These are phyloP conservation scores for Saccostrea echinata DNA, from an alignment of 1,140 invertebrate species.

Conservation along the genomic window DNA sequence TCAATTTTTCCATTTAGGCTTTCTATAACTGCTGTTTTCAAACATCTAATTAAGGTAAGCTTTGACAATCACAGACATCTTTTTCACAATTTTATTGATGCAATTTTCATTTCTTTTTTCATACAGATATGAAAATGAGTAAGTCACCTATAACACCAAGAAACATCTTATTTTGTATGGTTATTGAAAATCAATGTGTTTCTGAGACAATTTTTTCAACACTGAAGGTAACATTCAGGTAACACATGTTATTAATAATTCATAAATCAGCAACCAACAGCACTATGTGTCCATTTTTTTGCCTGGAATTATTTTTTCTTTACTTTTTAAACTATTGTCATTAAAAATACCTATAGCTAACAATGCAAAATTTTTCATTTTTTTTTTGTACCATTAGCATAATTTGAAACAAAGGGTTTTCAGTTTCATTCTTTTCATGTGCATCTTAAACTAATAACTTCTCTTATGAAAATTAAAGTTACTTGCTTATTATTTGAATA, in stretches of 20 bases:
- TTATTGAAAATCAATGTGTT: conserved; percentile 29
- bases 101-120: too few species aligned
- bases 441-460: background rate
- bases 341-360: background rate
- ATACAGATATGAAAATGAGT: too few species aligned
- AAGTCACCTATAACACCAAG: too few species aligned
- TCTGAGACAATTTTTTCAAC: background rate
- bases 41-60: background rate
- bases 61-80: too few species aligned
- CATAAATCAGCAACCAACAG: background rate
- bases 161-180: background rate
- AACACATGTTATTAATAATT: conserved; percentile 6
- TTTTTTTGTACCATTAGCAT: background rate
- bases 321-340: too few species aligned
- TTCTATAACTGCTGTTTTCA: background rate
- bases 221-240: background rate
- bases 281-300: background rate
- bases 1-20: conserved; percentile 1
- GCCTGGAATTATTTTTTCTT: too few species aligned
- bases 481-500: background rate
- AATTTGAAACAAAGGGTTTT: background rate
- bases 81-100: too few species aligned
- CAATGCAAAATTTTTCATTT: background rate
- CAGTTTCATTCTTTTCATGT: background rate
- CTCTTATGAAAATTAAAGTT: background rate